Percentiles rank a stretch among this genome's conserved stretches.
These are phyloP conservation scores for Vidua macroura DNA, from an alignment of 2,113 vertebrate species.

Conservation along the genomic window DNA sequence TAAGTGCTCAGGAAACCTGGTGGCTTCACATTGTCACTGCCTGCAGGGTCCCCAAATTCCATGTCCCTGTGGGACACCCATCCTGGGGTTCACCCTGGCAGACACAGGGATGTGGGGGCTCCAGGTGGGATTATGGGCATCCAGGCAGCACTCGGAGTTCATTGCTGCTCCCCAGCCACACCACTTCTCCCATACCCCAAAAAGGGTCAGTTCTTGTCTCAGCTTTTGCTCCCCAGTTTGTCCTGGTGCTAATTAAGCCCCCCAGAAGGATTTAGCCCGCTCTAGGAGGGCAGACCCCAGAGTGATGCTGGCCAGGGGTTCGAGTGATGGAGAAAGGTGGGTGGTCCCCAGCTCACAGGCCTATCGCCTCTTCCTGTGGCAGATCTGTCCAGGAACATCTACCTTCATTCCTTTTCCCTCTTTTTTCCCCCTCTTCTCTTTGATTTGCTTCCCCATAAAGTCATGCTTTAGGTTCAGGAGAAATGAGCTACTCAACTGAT, in stretches of 20 bases:
- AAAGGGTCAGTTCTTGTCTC: neutral
- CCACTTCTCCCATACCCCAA: neutral
- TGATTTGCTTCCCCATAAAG: neutral
- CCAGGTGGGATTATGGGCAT: neutral
- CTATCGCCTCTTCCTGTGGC: accelerated
- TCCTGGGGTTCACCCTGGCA: neutral
- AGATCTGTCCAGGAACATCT: neutral
- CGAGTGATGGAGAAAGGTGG: neutral
- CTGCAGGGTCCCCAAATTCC: neutral
- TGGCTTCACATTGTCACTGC: neutral
- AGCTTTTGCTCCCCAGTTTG: neutral
- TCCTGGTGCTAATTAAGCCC: neutral
- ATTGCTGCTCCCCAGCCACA: neutral
- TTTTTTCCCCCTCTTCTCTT: neutral
- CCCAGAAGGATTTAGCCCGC: neutral
- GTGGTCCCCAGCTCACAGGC: neutral
- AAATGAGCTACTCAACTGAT: neutral
- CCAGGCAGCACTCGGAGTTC: neutral
- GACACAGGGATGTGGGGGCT: neutral
- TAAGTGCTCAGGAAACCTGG: neutral
- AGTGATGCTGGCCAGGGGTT: neutral
- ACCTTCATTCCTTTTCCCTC: neutral
- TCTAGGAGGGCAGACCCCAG: neutral
- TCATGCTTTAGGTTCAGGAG: neutral
- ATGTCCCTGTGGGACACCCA: accelerated